A percentile compares a stretch with the other conserved stretches of the same genome.
These are phyloP conservation scores for Epirrhoe tristata DNA, from an alignment of 2,888 invertebrate genomes.

Conservation along the genomic window DNA sequence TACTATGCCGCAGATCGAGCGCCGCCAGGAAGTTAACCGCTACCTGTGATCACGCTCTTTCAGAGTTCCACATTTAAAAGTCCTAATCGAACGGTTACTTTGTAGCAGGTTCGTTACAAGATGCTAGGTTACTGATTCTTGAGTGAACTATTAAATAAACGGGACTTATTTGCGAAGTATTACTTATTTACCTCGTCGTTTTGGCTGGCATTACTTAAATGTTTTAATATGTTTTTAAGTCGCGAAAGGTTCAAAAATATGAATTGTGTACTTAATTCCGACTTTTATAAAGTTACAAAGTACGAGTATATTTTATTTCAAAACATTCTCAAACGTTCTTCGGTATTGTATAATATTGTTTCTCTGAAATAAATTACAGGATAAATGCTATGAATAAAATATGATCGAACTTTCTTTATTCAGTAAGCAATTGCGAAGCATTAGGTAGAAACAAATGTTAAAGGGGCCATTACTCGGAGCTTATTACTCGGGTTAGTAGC, in stretches of 20 bases:
- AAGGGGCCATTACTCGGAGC: constrained; percentile 8
- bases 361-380: neutral
- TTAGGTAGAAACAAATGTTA: constrained; percentile 8
- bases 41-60: constrained; percentile 20
- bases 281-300: too few species aligned
- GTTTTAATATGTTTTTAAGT: too few species aligned
- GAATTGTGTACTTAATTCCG: too few species aligned
- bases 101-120: neutral
- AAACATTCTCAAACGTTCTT: neutral
- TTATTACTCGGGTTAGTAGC: constrained; percentile 21
- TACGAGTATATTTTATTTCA: neutral
- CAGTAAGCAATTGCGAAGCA: constrained; percentile 6
- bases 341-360: neutral
- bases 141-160: too few species aligned
- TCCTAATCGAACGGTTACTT: constrained; percentile 6
- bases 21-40: constrained; percentile 24
- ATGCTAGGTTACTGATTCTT: too few species aligned
- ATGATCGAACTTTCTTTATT: neutral
- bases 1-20: constrained; percentile 7
- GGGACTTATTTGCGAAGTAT: too few species aligned
- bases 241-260: too few species aligned
- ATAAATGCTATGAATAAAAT: neutral
- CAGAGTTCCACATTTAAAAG: constrained; percentile 10
- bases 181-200: too few species aligned
- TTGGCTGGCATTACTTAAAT: too few species aligned